A percentile compares a stretch with the other conserved stretches of the same genome.
These are phyloP conservation scores for Suncus etruscus DNA, from an alignment of 2,113 vertebrate genomes.

Conservation along the genomic window DNA sequence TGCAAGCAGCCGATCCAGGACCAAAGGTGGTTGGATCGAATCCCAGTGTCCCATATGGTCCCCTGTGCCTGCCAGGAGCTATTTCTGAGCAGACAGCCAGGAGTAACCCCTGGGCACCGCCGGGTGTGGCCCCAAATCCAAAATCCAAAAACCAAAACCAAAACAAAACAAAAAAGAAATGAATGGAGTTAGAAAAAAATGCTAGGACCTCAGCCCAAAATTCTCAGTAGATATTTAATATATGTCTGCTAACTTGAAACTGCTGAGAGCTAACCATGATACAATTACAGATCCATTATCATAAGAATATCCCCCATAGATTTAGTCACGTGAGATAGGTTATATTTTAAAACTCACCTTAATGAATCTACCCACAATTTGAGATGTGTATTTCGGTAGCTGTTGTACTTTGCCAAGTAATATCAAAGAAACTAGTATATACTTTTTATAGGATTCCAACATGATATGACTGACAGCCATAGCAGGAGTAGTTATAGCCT, in stretches of 20 bases:
- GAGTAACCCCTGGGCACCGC: no score
- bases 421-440: constrained; percentile 99
- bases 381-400: constrained; percentile 98
- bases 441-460: constrained; percentile 99
- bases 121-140: no score
- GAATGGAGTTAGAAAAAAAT: neutral
- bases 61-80: no score
- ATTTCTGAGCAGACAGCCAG: no score
- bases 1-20: no score
- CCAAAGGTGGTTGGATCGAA: no score
- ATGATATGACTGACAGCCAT: constrained; percentile 99
- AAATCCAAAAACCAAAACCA: no score
- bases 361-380: constrained; percentile 98
- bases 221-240: neutral
- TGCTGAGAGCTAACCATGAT: neutral
- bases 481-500: constrained; percentile 99
- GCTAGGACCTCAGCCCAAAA: neutral
- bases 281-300: neutral
- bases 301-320: constrained; percentile 6
- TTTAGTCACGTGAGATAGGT: neutral
- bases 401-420: constrained; percentile 98
- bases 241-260: neutral
- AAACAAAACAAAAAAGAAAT: no score
- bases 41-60: no score
- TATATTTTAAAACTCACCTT: constrained; percentile 91